Evolutionary conservation across 2,797 vertebrate genomes (phyloP).

Genomic region (Craterocephalus amniculus): DNA sequence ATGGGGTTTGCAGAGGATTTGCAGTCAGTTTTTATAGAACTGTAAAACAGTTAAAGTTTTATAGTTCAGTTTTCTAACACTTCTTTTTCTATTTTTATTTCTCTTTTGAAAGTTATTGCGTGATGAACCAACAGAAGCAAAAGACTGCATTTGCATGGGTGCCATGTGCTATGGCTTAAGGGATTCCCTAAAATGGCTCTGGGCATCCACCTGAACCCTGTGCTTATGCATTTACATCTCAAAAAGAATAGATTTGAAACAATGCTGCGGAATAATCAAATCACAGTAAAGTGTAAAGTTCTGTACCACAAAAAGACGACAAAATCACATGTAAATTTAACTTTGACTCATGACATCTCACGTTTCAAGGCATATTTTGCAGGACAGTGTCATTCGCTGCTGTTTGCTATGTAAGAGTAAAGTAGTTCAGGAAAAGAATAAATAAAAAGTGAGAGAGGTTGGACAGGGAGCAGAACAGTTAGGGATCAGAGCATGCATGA

Average conservation of each 20-base stretch:
- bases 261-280: conserved; percentile 6
- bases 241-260: conserved; percentile 38
- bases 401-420: conserved; percentile 20
- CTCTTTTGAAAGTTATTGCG: conserved; percentile 46
- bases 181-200: conserved; percentile 61
- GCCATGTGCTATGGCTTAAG: conserved; percentile 69
- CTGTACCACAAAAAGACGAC: not conserved
- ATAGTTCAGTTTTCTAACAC: conserved; percentile 25
- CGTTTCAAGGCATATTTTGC: conserved; percentile 19
- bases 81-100: not conserved
- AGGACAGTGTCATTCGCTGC: conserved; percentile 32
- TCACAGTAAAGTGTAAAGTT: conserved; percentile 1
- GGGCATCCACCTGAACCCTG: conserved; percentile 76
- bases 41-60: conserved; percentile 17
- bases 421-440: conserved; percentile 19
- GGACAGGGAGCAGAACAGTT: conserved; percentile 32
- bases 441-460: conserved; percentile 30
- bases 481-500: conserved; percentile 45
- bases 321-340: not conserved
- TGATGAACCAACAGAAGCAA: conserved; percentile 64
- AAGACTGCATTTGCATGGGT: conserved; percentile 41
- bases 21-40: conserved; percentile 13
- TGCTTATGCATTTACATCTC: conserved; percentile 44
- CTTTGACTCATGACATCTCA: conserved; percentile 8
- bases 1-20: not conserved